These are phyloP conservation scores for Muscicapa striata DNA, from an alignment of 2,797 vertebrate species.

Conservation along the genomic window DNA sequence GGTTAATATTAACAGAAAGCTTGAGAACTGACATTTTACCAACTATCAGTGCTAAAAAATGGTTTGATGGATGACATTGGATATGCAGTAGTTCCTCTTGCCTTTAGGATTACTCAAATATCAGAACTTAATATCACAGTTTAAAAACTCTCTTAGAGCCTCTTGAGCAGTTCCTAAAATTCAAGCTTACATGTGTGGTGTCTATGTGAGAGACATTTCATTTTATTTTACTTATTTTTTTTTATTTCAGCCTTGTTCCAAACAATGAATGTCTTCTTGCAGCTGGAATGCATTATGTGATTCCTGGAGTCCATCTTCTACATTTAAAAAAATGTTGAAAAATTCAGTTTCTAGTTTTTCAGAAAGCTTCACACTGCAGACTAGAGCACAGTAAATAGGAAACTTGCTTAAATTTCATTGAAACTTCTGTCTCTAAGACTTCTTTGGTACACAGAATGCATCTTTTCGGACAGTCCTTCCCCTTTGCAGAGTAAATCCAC, in stretches of 20 bases:
- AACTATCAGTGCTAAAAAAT: not conserved
- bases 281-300: not conserved
- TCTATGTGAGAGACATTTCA: fast-evolving
- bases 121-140: not conserved
- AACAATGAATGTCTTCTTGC: not conserved
- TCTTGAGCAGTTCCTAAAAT: not conserved
- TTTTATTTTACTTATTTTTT: not conserved
- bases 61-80: not conserved
- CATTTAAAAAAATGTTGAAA: not conserved
- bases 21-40: not conserved
- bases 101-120: not conserved
- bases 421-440: not conserved
- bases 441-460: not conserved
- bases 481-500: not conserved
- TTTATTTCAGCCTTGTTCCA: not conserved
- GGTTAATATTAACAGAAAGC: not conserved
- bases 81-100: not conserved
- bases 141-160: not conserved
- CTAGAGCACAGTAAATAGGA: not conserved
- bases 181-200: fast-evolving
- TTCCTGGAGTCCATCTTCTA: not conserved
- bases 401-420: not conserved
- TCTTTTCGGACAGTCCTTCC: not conserved
- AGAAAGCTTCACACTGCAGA: not conserved
- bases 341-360: not conserved